A percentile compares a stretch with the other conserved stretches of the same genome.
Evolutionary conservation across 1,140 invertebrate species (phyloP).

Genomic region (Odontomachus brunneus): DNA sequence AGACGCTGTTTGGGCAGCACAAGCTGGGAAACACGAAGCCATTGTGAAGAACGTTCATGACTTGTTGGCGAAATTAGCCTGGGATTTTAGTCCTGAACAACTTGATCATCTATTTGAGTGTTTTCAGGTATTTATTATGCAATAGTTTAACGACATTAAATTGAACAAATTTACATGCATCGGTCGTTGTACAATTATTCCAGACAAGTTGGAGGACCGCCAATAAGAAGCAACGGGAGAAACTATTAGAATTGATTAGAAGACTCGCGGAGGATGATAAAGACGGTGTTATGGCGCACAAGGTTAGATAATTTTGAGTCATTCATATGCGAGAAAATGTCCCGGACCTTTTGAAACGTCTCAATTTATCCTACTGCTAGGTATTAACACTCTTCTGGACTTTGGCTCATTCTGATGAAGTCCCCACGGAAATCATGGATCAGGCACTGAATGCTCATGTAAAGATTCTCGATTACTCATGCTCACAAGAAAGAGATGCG

Average conservation of each 20-base stretch:
- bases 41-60: constrained; percentile 99
- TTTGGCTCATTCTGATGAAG: constrained; percentile 97
- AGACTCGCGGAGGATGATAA: constrained; percentile 99
- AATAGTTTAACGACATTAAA: neutral
- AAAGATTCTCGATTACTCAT: constrained; percentile 99
- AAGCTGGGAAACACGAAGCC: constrained; percentile 97
- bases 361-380: constrained; percentile 82
- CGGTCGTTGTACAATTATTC: constrained; percentile 33
- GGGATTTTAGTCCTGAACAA: constrained; percentile 99
- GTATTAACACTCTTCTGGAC: constrained; percentile 99
- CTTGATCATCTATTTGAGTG: constrained; percentile 98
- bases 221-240: constrained; percentile 98
- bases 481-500: constrained; percentile 97
- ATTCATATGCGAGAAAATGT: neutral
- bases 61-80: constrained; percentile 97
- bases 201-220: constrained; percentile 98
- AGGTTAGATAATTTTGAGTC: constrained; percentile 86
- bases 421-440: constrained; percentile 99
- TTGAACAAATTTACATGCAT: constrained; percentile 9
- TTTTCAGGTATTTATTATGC: constrained; percentile 91
- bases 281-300: constrained; percentile 99
- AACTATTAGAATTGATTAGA: constrained; percentile 97
- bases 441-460: constrained; percentile 97
- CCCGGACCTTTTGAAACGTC: neutral
- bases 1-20: constrained; percentile 98